Conservation (phyloP, 2,888 invertebrate species). For the Xylota sylvarum region DNA sequence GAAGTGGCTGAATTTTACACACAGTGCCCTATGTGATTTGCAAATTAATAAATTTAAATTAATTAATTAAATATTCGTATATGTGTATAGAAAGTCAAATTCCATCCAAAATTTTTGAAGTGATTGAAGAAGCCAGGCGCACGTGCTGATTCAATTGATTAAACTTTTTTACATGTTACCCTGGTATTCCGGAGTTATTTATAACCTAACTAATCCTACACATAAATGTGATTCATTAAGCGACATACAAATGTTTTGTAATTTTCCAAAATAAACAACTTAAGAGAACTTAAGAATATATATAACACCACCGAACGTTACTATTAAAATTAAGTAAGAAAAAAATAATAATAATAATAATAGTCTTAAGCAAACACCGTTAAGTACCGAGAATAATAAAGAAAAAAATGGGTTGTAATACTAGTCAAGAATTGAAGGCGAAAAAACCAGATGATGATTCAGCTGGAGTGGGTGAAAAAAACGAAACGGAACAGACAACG, state of each 20-base stretch:
- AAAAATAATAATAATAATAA: neutral
- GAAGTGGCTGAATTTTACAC: constrained; percentile 17
- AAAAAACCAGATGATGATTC: constrained; percentile 80
- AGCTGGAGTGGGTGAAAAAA: constrained; percentile 78
- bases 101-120: constrained; percentile 12
- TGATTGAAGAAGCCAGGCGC: constrained; percentile 68
- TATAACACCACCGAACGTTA: constrained; percentile 24
- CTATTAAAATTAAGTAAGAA: neutral
- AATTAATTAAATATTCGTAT: constrained; percentile 26
- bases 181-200: constrained; percentile 62
- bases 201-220: constrained; percentile 37
- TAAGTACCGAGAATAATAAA: constrained; percentile 14
- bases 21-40: constrained; percentile 10
- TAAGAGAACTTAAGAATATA: neutral
- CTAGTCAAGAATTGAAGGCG: constrained; percentile 86
- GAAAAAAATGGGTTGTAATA: constrained; percentile 86
- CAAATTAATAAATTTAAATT: constrained; percentile 1
- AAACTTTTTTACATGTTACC: constrained; percentile 79
- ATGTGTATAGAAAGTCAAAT: neutral
- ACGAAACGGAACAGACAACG: constrained; percentile 49
- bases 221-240: constrained; percentile 65
- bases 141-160: constrained; percentile 80
- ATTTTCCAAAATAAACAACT: constrained; percentile 46
- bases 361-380: neutral
- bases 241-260: constrained; percentile 31